Percentiles rank a stretch among this genome's conserved stretches.
phyloP scores from a whole-genome alignment of 2,888 invertebrate genomes.

The Pyrrhia umbra region DNA sequence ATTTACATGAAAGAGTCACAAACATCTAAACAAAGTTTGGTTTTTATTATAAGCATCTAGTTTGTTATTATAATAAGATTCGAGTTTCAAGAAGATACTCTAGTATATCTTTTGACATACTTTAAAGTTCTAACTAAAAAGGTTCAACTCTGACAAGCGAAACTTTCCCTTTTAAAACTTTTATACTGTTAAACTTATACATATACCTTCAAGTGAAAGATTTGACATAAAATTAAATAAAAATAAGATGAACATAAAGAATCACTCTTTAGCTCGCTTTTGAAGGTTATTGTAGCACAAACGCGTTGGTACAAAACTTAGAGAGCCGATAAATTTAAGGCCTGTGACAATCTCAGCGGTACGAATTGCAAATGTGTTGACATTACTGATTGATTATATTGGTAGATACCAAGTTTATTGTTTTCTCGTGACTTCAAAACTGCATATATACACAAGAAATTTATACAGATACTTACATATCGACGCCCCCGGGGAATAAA shows the following conservation, averaged over 20 bases:
- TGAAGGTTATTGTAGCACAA: constrained; percentile 15
- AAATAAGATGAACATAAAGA: not conserved
- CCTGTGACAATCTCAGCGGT: constrained; percentile 55
- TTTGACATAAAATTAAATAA: not conserved
- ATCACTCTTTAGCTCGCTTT: constrained; percentile 1
- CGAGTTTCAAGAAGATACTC: not conserved
- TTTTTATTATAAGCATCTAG: not conserved
- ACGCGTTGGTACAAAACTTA: constrained; percentile 19
- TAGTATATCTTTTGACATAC: not conserved
- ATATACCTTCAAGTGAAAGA: not conserved
- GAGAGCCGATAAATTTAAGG: constrained; percentile 46
- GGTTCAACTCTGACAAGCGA: not conserved
- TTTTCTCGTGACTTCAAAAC: no score
- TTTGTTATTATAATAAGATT: not conserved
- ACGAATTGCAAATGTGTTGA: constrained; percentile 73
- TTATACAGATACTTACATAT: no score
- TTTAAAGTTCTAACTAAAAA: constrained; percentile 16
- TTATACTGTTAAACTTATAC: not conserved
- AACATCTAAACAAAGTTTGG: no score
- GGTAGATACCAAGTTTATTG: no score
- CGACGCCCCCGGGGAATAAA: no score
- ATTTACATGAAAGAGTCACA: no score
- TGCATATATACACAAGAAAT: no score
- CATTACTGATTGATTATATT: constrained; percentile 59
- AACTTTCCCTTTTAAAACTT: constrained; percentile 3